A percentile compares a stretch with the other conserved stretches of the same genome.
phyloP scores from a whole-genome alignment of 30 jellyfish, hydroid and myxozoan genomes.

The Turritopsis dohrnii region DNA sequence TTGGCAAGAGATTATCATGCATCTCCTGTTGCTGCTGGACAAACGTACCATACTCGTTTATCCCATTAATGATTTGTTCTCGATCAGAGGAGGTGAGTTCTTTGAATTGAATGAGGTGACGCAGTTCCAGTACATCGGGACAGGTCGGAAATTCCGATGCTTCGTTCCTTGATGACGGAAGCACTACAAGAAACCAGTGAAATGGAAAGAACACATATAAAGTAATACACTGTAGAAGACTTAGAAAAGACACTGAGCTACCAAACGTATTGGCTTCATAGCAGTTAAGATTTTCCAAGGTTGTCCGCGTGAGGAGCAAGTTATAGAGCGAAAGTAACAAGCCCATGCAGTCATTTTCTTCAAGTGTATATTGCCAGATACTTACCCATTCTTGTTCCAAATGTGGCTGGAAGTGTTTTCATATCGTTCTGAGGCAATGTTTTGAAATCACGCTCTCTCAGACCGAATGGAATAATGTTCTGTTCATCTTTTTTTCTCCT shows the following conservation, averaged over 20 bases:
- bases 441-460: conserved; percentile 67
- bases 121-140: conserved; percentile 52
- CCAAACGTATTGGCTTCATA: too few species aligned
- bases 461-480: conserved; percentile 55
- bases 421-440: conserved; percentile 30
- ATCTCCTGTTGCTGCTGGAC: conserved; percentile 17
- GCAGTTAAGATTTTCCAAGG: too few species aligned
- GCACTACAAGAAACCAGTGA: neutral
- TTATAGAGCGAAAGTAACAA: too few species aligned
- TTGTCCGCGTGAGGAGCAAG: too few species aligned
- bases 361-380: neutral
- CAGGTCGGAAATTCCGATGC: conserved; percentile 37
- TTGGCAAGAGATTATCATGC: conserved; percentile 29
- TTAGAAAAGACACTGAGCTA: too few species aligned
- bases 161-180: neutral
- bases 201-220: conserved; percentile 22
- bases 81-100: conserved; percentile 41
- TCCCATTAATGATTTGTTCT: conserved; percentile 33
- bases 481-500: conserved; percentile 46
- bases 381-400: conserved; percentile 45
- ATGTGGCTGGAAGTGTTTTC: conserved; percentile 28
- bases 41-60: conserved; percentile 39
- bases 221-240: neutral
- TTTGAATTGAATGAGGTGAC: conserved; percentile 37
- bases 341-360: too few species aligned